Evolutionary conservation across 2,888 invertebrate species (phyloP).

Genomic region (Volucella inflata): DNA sequence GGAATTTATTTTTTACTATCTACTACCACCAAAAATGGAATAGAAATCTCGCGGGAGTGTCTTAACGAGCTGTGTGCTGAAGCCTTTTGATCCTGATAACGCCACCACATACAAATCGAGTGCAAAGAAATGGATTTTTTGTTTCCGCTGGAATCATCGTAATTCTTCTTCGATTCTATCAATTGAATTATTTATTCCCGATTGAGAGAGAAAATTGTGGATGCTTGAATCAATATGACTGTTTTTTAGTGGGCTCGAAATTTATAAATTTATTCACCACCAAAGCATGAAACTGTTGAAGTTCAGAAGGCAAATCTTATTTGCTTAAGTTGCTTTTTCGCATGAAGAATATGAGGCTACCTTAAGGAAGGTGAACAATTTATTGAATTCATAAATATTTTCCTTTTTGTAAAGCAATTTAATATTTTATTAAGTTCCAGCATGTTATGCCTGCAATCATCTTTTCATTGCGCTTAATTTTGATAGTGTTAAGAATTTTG

Average conservation of each 20-base stretch:
- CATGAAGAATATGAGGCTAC: too few species aligned
- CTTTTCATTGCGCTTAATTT: too few species aligned
- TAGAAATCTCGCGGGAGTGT: constrained; percentile 67
- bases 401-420: too few species aligned
- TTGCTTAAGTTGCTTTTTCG: constrained; percentile 3
- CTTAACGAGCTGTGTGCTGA: constrained; percentile 70
- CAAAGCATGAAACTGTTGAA: not conserved
- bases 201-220: constrained; percentile 50
- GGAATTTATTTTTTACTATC: constrained; percentile 65
- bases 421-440: too few species aligned
- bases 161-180: constrained; percentile 65
- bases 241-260: constrained; percentile 60
- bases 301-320: constrained; percentile 30
- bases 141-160: constrained; percentile 38
- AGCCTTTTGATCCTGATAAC: constrained; percentile 71
- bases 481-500: too few species aligned
- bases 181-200: constrained; percentile 71
- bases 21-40: not conserved
- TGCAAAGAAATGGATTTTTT: constrained; percentile 29
- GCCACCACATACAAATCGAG: constrained; percentile 28
- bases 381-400: too few species aligned
- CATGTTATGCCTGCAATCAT: too few species aligned
- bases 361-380: too few species aligned
- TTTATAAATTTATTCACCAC: constrained; percentile 69
- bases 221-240: constrained; percentile 66